Conservation (phyloP, 2,113 vertebrate genomes). For the Sprattus sprattus region DNA sequence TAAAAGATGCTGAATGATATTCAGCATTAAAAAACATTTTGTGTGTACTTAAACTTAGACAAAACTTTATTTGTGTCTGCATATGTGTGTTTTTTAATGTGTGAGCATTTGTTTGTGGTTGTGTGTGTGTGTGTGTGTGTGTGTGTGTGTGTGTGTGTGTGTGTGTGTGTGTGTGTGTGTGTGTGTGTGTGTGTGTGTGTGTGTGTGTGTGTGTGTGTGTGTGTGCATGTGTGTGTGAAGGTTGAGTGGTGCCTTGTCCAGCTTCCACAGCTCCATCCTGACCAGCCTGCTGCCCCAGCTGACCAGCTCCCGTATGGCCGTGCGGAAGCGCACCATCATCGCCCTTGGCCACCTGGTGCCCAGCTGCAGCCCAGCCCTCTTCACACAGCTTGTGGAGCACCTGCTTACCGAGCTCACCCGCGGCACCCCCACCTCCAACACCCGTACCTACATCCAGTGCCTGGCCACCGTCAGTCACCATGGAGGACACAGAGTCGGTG, state of each 20-base stretch:
- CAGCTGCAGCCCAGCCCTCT: slow-evolving; percentile 82
- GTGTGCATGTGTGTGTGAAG: slow-evolving; percentile 61
- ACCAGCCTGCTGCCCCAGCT: slow-evolving; percentile 88
- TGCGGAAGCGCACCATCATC: slow-evolving; percentile 88
- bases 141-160: not conserved
- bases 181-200: not conserved
- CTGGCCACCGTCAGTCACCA: slow-evolving; percentile 85
- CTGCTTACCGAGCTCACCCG: slow-evolving; percentile 76
- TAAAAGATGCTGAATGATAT: too few relatives aligned
- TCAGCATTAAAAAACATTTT: too few relatives aligned
- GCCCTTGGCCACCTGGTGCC: slow-evolving; percentile 88
- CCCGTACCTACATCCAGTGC: slow-evolving; percentile 90
- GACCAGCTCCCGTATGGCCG: slow-evolving; percentile 86
- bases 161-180: not conserved
- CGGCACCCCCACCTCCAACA: slow-evolving; percentile 74
- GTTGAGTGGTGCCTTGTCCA: slow-evolving; percentile 80
- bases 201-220: not conserved
- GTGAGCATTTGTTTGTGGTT: too few relatives aligned
- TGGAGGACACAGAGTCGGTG: slow-evolving; percentile 90
- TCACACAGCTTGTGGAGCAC: slow-evolving; percentile 86
- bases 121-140: not conserved
- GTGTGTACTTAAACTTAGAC: not conserved
- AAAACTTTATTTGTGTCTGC: not conserved
- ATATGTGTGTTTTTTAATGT: not conserved
- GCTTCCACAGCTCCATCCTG: slow-evolving; percentile 88